Evolutionary conservation across 2,888 invertebrate species (phyloP), one percentile per base, ranked within the genome.

Genomic region (Podabrus alpinus): DNA sequence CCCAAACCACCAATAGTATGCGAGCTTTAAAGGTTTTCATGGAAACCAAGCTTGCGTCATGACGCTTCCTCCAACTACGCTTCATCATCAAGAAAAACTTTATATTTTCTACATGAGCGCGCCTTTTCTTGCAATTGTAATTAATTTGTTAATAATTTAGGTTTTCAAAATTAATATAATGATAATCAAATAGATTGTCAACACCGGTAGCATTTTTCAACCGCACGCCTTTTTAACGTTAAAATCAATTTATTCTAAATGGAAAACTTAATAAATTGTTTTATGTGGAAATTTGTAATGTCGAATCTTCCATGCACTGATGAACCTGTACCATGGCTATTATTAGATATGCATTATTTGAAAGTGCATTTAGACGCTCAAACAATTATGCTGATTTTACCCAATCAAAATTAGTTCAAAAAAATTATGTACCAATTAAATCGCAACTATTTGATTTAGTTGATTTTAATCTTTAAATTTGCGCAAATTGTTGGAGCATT

Each of bases 41-140:
- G 76, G 69, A 71, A 68, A 79, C 79, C 45, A 73, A 76, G 77
- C 60, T 72, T 72, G 79, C 81, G 80, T 81, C 80, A 79, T 72
- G 72, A 15, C 74, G 75, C 70, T 72, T 77, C 74, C 74, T 61
- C 81, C 80, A 81, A 81, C 71, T 60, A 61, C 74, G 69, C 17
- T 29, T 17, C 68, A 62, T 45, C 72, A 17, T 66, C 15, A 61
- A 60, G 71, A 71, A 71, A 60, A 59, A 67, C 59, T 66, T 66
- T 9, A 13, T 66, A 19, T 59, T 59, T 29, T 45, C 59, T 71
- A 66, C 66, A 71, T 71, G 59, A 71, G 71, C 66, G 66, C 71
- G 66, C 66, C 71, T 59, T 59, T 71, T 67, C 66, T 71, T 59
- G 15, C 59, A 24, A 59, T 17, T 60, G 17, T 21, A 71, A 71